These are phyloP conservation scores for Acipenser transmontanus DNA, from an alignment of 2,797 vertebrate genomes.

Conservation along the genomic window DNA sequence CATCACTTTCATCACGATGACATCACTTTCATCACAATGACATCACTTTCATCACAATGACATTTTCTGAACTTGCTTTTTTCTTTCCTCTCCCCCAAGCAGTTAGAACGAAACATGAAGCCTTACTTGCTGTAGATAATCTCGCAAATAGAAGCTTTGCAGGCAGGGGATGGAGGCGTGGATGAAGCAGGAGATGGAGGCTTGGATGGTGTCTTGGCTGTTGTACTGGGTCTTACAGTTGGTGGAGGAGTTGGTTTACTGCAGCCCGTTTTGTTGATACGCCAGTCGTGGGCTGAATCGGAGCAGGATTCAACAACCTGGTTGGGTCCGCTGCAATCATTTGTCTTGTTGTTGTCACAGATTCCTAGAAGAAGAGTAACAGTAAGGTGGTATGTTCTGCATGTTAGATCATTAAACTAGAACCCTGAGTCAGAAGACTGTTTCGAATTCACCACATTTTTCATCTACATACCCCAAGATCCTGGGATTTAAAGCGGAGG, in stretches of 20 bases:
- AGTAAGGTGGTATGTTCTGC: too few relatives aligned
- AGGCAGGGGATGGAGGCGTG: slow-evolving; percentile 15
- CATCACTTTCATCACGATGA: background rate
- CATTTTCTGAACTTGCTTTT: background rate
- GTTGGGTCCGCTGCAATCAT: slow-evolving; percentile 72
- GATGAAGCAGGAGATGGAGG: background rate
- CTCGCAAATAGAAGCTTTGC: slow-evolving; percentile 41
- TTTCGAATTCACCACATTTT: too few relatives aligned
- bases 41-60: background rate
- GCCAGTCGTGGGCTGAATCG: slow-evolving; percentile 64
- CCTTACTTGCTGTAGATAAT: slow-evolving; percentile 48
- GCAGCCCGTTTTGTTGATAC: slow-evolving; percentile 53
- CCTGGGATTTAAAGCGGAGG: background rate
- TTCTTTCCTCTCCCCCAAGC: background rate
- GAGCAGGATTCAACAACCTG: slow-evolving; percentile 52
- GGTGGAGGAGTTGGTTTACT: slow-evolving; percentile 19
- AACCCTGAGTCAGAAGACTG: too few relatives aligned
- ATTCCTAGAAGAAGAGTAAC: slow-evolving; percentile 53
- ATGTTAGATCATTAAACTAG: too few relatives aligned
- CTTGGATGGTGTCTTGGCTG: slow-evolving; percentile 10
- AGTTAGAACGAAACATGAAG: background rate
- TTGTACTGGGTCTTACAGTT: slow-evolving; percentile 20
- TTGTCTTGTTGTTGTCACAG: slow-evolving; percentile 67
- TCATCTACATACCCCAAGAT: too few relatives aligned
- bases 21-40: background rate